These are phyloP conservation scores for Drosophila pegasa DNA, from an alignment of 2,888 invertebrate genomes.

Conservation along the genomic window DNA sequence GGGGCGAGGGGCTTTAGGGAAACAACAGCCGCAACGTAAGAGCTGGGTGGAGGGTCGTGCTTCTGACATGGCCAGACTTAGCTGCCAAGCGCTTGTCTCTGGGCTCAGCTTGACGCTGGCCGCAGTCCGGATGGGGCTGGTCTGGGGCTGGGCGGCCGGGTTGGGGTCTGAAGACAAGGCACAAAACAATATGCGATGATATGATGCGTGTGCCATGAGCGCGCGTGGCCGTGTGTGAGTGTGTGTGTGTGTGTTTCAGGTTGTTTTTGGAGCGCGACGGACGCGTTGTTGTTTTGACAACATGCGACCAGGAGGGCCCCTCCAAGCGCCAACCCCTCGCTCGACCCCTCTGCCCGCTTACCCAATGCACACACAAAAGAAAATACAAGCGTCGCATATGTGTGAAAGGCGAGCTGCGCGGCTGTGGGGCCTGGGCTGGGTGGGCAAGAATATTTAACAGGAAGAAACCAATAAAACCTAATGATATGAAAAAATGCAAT, in stretches of 20 bases:
- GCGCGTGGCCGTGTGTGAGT: constrained; percentile 1
- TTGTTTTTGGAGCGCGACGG: constrained; percentile 70
- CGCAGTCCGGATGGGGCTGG: constrained; percentile 1
- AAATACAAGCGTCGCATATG: constrained; percentile 48
- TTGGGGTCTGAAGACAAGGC: constrained; percentile 19
- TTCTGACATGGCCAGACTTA: constrained; percentile 54
- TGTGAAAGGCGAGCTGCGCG: constrained; percentile 15
- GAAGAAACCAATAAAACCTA: constrained; percentile 84
- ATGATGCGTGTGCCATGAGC: constrained; percentile 70
- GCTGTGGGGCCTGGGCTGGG: neutral
- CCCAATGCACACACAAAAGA: constrained; percentile 21
- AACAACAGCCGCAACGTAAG: neutral
- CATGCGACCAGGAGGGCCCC: constrained; percentile 43
- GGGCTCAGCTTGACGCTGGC: constrained; percentile 61
- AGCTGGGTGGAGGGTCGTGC: neutral
- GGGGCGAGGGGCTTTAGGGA: neutral
- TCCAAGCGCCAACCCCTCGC: neutral
- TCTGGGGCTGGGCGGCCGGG: neutral
- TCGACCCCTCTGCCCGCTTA: neutral
- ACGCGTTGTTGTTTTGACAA: constrained; percentile 70
- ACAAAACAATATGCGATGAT: constrained; percentile 64
- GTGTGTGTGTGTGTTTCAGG: constrained; percentile 32
- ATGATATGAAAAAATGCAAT: constrained; percentile 84
- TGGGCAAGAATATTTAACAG: constrained; percentile 78
- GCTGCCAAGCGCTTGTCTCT: constrained; percentile 70